Percentiles rank a stretch among this genome's conserved stretches.
phyloP scores from a whole-genome alignment of 23 tunicate species.

The Ciona savignyi region DNA sequence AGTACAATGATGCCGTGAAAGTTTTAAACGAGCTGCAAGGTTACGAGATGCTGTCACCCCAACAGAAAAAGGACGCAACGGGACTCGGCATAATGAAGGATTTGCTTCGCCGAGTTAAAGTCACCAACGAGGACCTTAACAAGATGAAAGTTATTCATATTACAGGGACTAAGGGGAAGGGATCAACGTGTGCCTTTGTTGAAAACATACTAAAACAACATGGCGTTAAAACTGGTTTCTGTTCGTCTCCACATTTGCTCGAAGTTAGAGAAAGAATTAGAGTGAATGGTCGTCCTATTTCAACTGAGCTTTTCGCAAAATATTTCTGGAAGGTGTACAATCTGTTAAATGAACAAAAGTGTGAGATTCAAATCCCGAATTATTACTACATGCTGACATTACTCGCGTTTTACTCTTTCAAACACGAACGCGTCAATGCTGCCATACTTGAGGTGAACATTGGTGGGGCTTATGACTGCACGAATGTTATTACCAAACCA shows the following conservation, averaged over 20 bases:
- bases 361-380: conserved; percentile 34
- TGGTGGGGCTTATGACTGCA: conserved; percentile 88
- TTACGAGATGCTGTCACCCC: not conserved
- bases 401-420: conserved; percentile 72
- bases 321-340: conserved; percentile 68
- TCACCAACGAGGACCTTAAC: conserved; percentile 40
- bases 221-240: conserved; percentile 82
- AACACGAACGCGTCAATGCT: conserved; percentile 56
- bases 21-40: conserved; percentile 54
- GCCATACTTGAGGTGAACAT: conserved; percentile 91
- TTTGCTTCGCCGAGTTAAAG: conserved; percentile 33
- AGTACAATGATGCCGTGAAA: conserved; percentile 68
- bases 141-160: conserved; percentile 48
- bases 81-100: conserved; percentile 57
- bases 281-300: too few species aligned
- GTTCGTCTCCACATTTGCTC: conserved; percentile 79
- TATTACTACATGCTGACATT: conserved; percentile 77
- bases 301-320: conserved; percentile 51
- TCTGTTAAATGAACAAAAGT: conserved; percentile 26
- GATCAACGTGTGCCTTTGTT: too few species aligned
- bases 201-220: conserved; percentile 71
- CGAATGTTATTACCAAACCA: conserved; percentile 60
- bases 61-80: conserved; percentile 20
- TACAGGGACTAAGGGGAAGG: too few species aligned
- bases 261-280: conserved; percentile 90